Evolutionary conservation across 2,888 invertebrate species (phyloP), one percentile per base, ranked within the genome.

Genomic region (Metopia argyrocephala): DNA sequence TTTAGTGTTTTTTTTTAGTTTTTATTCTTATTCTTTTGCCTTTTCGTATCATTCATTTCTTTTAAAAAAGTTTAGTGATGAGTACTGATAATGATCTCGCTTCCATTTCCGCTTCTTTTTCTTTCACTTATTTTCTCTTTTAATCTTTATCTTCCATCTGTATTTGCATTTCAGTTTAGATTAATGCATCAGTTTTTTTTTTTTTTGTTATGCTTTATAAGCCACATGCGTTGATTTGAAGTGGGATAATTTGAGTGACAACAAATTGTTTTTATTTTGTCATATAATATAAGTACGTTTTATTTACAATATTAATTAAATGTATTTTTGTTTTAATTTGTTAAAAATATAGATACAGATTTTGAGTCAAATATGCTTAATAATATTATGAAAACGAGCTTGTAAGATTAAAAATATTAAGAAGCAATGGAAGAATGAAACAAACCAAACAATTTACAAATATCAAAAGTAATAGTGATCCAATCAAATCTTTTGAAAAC

Each of bases 71-170:
- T 50, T 71, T 59, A 45, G 38, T 74, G 65, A 59, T 74, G 57
- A 31, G 28, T 45, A 38, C 50, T 74, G 74, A 50, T 50, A 31
- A 9, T 59, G 74, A 75, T 52, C 74, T 50, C 66, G 74, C 65
- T 75, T 59, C 66, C 57, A 66, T 59, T 75, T 66, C 74, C 66
- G 52, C 38, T 78, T 65, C 59, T 70, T 61, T 31, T n/a, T 59
- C 46, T 50, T 18, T 27, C 15, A 28, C 21, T 38, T 69, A 6
- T 57, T 23, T 20, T 20, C 46, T 52, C 25, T 38, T 38, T 25
- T 5, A 54, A 23, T 59, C 57, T 38, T 50, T 21, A 12, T 65
- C 18, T 27, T 61, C 31, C 15, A 38, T 38, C 38, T 15, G 48
- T 52, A 64, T 15, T 31, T 5, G 57, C 25, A 69, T 69, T 56